Evolutionary conservation across 1,140 invertebrate species (phyloP), one percentile per base, ranked within the genome.

Genomic region (Eumaeus atala): DNA sequence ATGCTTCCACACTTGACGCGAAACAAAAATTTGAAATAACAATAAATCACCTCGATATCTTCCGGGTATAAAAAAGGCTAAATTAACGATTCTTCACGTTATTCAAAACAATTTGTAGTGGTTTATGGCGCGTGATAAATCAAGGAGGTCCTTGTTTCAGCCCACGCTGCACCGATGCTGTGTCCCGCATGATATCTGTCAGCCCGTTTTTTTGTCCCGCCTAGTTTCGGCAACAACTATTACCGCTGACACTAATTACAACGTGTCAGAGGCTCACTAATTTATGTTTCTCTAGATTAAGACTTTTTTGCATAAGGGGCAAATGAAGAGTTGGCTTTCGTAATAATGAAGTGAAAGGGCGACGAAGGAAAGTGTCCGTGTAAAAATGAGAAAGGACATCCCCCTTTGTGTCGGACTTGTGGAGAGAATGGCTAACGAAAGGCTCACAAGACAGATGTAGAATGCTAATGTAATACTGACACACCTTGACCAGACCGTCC

Each of bases 131-230:
- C 38, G 57, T 70, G 66, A 79, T 82, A 84, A 82, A 79, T 82
- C 77, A 82, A 56, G 66, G 48, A 47, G 75, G 60, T 62, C 76
- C 74, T 77, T 77, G 77, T 82, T 79, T 77, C 76, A 71, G 62
- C 70, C 62, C 70, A 72, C 57, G 69, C 70, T 54, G 69, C 76
- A 77, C 77, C 79, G 84, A 84, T 86, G 78, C 79, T 83, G 84
- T 86, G 78, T 83, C 78, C 84, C 66, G 62, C 70, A 77, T 72
- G 70, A 60, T 68, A 70, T 80, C 78, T 84, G 77, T 79, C 77
- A 82, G 67, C 70, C 72, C 66, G 64, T 50, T 53, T 61, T 72
- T 83, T 81, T 83, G 77, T 68, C 63, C 50, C 17, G 38, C 6
- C 16, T 40, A 11, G 42, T 79, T 84, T 81, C 75, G 64, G 69